phyloP scores from a whole-genome alignment of 1,140 invertebrate genomes.

The Drosophila hydei region DNA sequence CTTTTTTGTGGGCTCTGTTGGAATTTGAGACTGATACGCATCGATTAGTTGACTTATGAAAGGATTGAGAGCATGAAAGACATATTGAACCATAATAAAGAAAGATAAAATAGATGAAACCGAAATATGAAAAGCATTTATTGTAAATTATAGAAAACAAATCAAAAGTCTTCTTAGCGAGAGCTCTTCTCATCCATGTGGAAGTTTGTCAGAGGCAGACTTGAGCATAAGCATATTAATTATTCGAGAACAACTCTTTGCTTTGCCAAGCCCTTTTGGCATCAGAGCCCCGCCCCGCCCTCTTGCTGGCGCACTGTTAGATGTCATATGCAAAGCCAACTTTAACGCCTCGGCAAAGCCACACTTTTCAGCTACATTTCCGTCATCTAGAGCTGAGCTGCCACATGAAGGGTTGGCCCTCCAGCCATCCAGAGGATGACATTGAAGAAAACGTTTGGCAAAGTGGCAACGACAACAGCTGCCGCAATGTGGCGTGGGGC shows the following conservation, averaged over 20 bases:
- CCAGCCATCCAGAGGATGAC: constrained; percentile 49
- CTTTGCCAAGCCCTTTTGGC: constrained; percentile 65
- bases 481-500: constrained; percentile 20
- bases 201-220: background rate
- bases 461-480: constrained; percentile 45
- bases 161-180: background rate
- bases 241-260: constrained; percentile 6
- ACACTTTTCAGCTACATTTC: constrained; percentile 77
- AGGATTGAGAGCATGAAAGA: too few relatives aligned
- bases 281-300: constrained; percentile 41
- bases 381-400: constrained; percentile 46
- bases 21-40: constrained; percentile 28
- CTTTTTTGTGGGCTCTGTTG: constrained; percentile 18
- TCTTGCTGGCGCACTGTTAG: constrained; percentile 15
- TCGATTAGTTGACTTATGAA: constrained; percentile 12
- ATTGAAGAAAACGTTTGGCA: constrained; percentile 56
- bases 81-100: background rate
- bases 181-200: background rate
- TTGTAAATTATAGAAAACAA: background rate
- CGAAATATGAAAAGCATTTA: background rate
- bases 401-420: constrained; percentile 11
- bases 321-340: constrained; percentile 74
- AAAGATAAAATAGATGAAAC: background rate
- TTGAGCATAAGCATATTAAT: constrained; percentile 5
- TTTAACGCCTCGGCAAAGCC: too few relatives aligned